Conservation (phyloP, 2,113 vertebrate genomes). For the Passer domesticus region DNA sequence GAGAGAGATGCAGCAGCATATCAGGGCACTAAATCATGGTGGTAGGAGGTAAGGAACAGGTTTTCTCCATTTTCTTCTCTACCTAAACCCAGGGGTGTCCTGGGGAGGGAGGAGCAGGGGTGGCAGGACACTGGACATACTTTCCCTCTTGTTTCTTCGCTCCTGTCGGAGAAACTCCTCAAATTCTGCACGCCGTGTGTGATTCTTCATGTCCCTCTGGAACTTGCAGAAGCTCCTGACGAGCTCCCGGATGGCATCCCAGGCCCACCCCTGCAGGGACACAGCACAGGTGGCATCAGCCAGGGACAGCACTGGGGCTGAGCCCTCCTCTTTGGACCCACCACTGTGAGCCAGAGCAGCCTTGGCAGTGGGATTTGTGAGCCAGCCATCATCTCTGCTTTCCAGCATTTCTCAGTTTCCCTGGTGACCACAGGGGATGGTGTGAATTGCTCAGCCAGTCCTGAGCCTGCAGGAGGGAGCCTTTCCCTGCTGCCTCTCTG, state of each 20-base stretch:
- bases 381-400: not conserved
- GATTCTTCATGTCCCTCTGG: conserved; percentile 30
- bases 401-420: not conserved
- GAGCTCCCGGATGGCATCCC: conserved; percentile 33
- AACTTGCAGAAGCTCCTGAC: conserved; percentile 71
- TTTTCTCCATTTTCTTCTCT: not conserved
- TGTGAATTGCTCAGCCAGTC: not conserved
- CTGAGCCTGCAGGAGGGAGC: not conserved
- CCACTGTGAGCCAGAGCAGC: not conserved
- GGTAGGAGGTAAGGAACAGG: not conserved
- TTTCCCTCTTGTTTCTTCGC: conserved; percentile 60
- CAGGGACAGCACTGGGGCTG: not conserved
- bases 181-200: not conserved
- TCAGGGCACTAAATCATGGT: not conserved
- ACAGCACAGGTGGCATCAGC: not conserved
- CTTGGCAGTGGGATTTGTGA: not conserved
- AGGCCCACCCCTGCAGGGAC: conserved; percentile 47
- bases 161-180: conserved; percentile 66
- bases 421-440: not conserved
- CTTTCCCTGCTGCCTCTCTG: not conserved
- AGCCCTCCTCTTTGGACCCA: not conserved
- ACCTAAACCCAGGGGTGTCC: not conserved
- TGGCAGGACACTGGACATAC: conserved; percentile 43
- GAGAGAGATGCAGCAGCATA: not conserved
- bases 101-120: not conserved